Evolutionary conservation across 2,113 vertebrate species (phyloP), one percentile per base, ranked within the genome.

Genomic region (Diadophis punctatus): DNA sequence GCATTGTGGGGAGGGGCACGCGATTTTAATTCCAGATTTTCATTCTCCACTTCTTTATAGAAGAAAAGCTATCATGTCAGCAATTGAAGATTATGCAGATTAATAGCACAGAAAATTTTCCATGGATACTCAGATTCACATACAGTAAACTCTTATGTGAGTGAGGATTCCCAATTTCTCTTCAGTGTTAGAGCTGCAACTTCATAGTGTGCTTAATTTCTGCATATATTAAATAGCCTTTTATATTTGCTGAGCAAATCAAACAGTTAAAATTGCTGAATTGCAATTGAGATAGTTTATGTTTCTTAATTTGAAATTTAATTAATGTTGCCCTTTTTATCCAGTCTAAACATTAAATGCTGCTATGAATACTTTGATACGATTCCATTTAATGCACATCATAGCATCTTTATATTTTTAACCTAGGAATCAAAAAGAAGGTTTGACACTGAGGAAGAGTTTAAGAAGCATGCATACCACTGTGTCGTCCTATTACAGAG

Each of bases 401-500:
- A 52, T 52, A 8, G 8, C 34, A 10, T 63, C 43, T 92, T 16
- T 92, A 0, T 46, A 23, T 58, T 86, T 55, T 92, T 92, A 56
- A 48, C 6, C 0, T 55, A 99, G 99, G 99, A 99, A 96, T 99
- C 99, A 3, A 99, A 99, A 97, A 98, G 98, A 96, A 98, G 99
- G 9, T 99, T 99, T 95, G 99, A 99, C 94, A 98, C 97, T 0
- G 99, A 99, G 8, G 99, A 99, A 93, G 98, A 98, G 3, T 99
- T 99, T 90, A 99, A 99, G 97, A 99, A 98, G 93, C 97, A 98
- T 84, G 99, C 99, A 1, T 99, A 99, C 93, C 98, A 98, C 93
- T 99, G 99, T 88, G 99, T 99, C 25, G 99, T 99, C 95, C 96
- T 97, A 34, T 98, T 99, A 90, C 99, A 99, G 98, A 98, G 98